phyloP scores from a whole-genome alignment of 1,140 invertebrate species.

The Phortica variegata region DNA sequence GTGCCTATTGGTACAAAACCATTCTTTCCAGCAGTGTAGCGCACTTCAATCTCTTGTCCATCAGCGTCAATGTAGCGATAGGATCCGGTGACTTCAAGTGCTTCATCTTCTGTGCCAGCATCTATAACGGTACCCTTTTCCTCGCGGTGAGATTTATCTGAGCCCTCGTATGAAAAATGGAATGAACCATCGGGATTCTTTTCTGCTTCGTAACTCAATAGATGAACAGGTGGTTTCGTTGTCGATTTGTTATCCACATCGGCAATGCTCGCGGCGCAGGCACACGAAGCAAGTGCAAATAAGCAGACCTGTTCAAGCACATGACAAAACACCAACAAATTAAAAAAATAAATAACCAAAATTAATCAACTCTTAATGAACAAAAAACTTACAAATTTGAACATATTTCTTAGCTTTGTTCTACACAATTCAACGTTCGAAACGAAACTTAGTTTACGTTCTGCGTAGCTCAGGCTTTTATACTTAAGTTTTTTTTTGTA shows the following conservation, averaged over 20 bases:
- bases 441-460: too few relatives aligned
- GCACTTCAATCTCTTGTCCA: slow-evolving; percentile 68
- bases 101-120: slow-evolving; percentile 42
- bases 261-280: slow-evolving; percentile 21
- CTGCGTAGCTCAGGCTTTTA: slow-evolving; percentile 22
- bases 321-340: too few relatives aligned
- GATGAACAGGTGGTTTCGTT: slow-evolving; percentile 25
- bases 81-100: slow-evolving; percentile 55
- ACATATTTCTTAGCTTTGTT: slow-evolving; percentile 18
- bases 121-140: slow-evolving; percentile 30
- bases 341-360: neutral
- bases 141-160: slow-evolving; percentile 30
- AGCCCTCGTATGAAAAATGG: slow-evolving; percentile 38
- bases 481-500: slow-evolving; percentile 19
- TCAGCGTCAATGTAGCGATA: slow-evolving; percentile 66
- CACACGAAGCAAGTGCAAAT: slow-evolving; percentile 21
- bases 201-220: slow-evolving; percentile 33
- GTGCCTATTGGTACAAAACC: slow-evolving; percentile 64
- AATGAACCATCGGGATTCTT: slow-evolving; percentile 41
- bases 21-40: slow-evolving; percentile 68
- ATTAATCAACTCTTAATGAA: neutral
- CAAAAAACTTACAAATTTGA: slow-evolving; percentile 22
- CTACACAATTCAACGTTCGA: too few relatives aligned
- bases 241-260: slow-evolving; percentile 11
- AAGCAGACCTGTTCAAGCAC: slow-evolving; percentile 26